Percentiles rank a stretch among this genome's conserved stretches.
Conservation (phyloP, 2,797 vertebrate genomes). For the Sebastolobus alascanus region DNA sequence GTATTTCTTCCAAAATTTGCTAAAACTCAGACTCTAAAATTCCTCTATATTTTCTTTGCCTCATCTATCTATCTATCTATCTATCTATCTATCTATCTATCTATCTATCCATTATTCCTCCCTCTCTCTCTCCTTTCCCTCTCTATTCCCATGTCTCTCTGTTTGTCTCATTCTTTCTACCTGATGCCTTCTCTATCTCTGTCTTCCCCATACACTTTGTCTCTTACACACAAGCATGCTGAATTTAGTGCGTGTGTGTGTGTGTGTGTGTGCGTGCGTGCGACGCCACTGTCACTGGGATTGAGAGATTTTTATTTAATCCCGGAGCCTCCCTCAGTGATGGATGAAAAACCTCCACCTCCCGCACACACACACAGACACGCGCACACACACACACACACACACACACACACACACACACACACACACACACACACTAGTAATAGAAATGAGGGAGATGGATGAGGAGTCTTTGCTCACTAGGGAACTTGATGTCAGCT, state of each 20-base stretch:
- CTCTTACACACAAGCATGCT: conserved; percentile 5
- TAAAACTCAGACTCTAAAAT: background rate
- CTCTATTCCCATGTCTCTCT: conserved; percentile 26
- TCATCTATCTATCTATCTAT: background rate
- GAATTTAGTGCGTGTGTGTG: conserved; percentile 2
- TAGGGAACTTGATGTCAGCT: conserved; percentile 54
- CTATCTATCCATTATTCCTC: background rate
- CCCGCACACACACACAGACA: conserved; percentile 15
- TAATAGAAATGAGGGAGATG: conserved; percentile 66
- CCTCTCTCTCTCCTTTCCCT: background rate
- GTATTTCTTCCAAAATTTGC: background rate
- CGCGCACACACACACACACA: conserved; percentile 34
- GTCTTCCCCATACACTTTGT: background rate
- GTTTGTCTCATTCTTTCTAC: conserved; percentile 39
- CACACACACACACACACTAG: conserved; percentile 40
- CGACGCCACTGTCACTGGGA: conserved; percentile 57
- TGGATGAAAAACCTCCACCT: conserved; percentile 68
- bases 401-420: conserved; percentile 15
- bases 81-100: too few species aligned
- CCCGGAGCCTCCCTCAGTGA: conserved; percentile 65
- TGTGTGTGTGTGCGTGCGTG: conserved; percentile 28
- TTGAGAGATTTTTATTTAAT: conserved; percentile 81
- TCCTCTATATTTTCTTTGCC: background rate
- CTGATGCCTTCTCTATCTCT: conserved; percentile 29
- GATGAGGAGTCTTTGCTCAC: conserved; percentile 62